Evolutionary conservation across 2,797 vertebrate species (phyloP).

Genomic region (Lepilemur septentrionalis): DNA sequence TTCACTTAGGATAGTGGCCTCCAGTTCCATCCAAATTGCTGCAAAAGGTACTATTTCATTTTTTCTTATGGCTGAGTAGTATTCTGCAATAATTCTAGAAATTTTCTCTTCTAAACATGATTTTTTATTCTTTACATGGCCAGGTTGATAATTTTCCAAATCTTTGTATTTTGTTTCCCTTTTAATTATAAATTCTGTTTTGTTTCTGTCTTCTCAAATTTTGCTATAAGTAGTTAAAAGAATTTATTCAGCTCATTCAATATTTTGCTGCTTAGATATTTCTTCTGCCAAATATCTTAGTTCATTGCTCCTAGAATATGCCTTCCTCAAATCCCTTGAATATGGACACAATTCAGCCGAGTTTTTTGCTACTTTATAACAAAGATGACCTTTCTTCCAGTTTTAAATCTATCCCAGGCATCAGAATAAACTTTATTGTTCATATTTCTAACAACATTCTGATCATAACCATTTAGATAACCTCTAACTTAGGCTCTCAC

Average conservation of each 20-base stretch:
- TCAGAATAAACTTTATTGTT: background rate
- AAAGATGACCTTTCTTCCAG: background rate
- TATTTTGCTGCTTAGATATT: background rate
- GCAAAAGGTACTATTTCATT: background rate
- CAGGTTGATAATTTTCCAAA: background rate
- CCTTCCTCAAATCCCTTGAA: background rate
- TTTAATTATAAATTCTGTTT: background rate
- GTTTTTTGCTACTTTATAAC: background rate
- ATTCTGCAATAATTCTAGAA: background rate
- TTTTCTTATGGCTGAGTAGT: background rate
- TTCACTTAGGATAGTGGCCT: background rate
- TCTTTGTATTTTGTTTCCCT: background rate
- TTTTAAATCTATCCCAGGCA: background rate
- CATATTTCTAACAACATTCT: background rate
- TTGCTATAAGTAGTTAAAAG: background rate
- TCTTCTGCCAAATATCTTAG: background rate
- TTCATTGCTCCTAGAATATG: background rate
- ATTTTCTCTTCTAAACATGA: background rate
- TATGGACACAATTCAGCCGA: background rate
- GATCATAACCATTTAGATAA: background rate
- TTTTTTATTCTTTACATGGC: background rate
- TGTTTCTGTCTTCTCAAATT: background rate
- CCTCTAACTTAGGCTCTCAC: background rate
- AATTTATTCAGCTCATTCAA: background rate
- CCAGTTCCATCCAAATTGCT: background rate